A percentile compares a stretch with the other conserved stretches of the same genome.
Evolutionary conservation across 2,888 invertebrate species (phyloP).

Genomic region (Cremastinae sp.): DNA sequence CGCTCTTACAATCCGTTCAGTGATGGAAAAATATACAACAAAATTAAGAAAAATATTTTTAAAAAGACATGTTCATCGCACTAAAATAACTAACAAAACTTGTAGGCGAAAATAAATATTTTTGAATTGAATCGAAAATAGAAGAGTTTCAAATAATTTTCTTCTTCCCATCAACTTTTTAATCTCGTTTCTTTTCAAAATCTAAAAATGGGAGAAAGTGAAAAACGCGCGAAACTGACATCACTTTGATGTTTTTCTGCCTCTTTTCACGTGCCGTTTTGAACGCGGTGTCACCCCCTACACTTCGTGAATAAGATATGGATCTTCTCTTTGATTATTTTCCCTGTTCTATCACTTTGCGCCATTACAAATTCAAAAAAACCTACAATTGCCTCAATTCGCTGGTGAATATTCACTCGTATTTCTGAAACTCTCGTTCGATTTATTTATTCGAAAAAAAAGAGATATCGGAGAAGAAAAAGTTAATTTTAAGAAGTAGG

Average conservation of each 20-base stretch:
- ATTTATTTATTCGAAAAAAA: not conserved
- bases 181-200: too few relatives aligned
- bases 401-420: not conserved
- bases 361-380: conserved; percentile 6
- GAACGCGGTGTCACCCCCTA: not conserved
- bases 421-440: not conserved
- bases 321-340: conserved; percentile 16
- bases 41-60: too few relatives aligned
- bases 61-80: too few relatives aligned
- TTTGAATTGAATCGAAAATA: too few relatives aligned
- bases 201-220: too few relatives aligned
- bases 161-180: too few relatives aligned
- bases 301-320: conserved; percentile 8
- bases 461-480: not conserved
- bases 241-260: conserved; percentile 13
- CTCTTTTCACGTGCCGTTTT: not conserved
- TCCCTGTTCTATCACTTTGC: not conserved
- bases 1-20: conserved; percentile 31
- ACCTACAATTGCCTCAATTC: not conserved
- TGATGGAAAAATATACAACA: too few relatives aligned
- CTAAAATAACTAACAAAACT: too few relatives aligned
- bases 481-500: not conserved
- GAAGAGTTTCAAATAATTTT: too few relatives aligned
- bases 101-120: too few relatives aligned
- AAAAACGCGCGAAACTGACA: too few relatives aligned